Evolutionary conservation across 1,140 invertebrate genomes (phyloP).

Genomic region (Caerostris extrusa): DNA sequence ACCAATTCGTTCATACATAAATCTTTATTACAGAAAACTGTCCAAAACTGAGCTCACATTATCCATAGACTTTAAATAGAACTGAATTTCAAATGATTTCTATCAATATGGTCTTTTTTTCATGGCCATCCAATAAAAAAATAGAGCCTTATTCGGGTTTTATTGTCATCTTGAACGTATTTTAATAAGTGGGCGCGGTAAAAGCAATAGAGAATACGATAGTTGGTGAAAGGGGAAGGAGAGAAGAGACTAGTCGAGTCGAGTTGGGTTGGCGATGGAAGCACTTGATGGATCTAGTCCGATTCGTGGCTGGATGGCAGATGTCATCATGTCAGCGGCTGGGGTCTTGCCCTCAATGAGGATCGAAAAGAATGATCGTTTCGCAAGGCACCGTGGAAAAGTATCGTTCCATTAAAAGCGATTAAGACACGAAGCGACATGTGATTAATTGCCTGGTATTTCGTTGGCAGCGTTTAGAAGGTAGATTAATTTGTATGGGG

Average conservation of each 20-base stretch:
- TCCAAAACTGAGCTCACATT: background rate
- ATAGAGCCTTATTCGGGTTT: background rate
- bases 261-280: background rate
- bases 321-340: slow-evolving; percentile 52
- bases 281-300: slow-evolving; percentile 65
- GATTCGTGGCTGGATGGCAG: slow-evolving; percentile 61
- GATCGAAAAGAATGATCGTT: background rate
- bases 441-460: background rate
- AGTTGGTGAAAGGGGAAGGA: background rate
- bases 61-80: background rate
- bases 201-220: slow-evolving; percentile 42
- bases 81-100: slow-evolving; percentile 28
- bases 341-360: slow-evolving; percentile 8
- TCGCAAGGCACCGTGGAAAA: background rate
- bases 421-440: background rate
- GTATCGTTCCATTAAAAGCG: background rate
- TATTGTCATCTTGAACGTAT: slow-evolving; percentile 46
- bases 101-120: slow-evolving; percentile 4
- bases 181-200: slow-evolving; percentile 59
- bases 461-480: background rate
- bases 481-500: background rate
- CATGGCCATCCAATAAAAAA: background rate
- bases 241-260: background rate
- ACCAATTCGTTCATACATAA: background rate
- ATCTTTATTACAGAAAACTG: background rate